Base-by-base conservation (phyloP, 2,888 invertebrate genomes). In the Apeira syringaria region DNA sequence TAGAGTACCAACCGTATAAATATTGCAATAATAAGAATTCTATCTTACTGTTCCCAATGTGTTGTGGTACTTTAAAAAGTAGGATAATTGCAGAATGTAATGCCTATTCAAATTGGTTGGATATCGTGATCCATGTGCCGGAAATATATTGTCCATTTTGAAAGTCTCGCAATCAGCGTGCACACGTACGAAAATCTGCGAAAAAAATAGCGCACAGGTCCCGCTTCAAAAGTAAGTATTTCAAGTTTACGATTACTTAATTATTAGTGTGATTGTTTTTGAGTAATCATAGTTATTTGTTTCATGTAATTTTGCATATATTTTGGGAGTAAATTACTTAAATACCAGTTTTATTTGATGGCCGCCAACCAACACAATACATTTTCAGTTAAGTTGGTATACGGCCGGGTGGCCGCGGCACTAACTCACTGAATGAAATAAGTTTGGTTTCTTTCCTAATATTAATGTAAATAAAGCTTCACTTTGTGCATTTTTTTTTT, bases 351-450 rank as follows among this genome's bases (percentile, higher is more conserved):
- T 42, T 31, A 26, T 44, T 20, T 38, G 32, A 29, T 15, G 44
- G 44, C 38, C 44, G 38, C 37, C 37, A 37, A 44, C 33, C 33
- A 44, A 37, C 20, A 44, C 33, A 33, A 44, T 29, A 33, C n/a
- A 6, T 34, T 38, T 33, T 37, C 33, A 37, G 37, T 44, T 8
- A 24, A 33, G 33, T 37, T 44, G 37, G 33, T 37, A 18, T 44
- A 44, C 37, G 44, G 44, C 44, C 37, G 44, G 33, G 38, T 37
- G 44, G 37, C 33, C 44, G 37, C 33, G 35, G 35, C 35, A 42
- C 42, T 42, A 15, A 15, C 15, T 3, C 29, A 44, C 22, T 33
- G 38, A 37, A 37, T 33, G 37, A 33, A 44, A 18, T 44, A 44
- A 44, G 44, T 37, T 29, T 33, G 29, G 34, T 29, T 34, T 34